These are phyloP conservation scores for Marronus borbonicus DNA, from an alignment of 2,888 invertebrate species.

Conservation along the genomic window DNA sequence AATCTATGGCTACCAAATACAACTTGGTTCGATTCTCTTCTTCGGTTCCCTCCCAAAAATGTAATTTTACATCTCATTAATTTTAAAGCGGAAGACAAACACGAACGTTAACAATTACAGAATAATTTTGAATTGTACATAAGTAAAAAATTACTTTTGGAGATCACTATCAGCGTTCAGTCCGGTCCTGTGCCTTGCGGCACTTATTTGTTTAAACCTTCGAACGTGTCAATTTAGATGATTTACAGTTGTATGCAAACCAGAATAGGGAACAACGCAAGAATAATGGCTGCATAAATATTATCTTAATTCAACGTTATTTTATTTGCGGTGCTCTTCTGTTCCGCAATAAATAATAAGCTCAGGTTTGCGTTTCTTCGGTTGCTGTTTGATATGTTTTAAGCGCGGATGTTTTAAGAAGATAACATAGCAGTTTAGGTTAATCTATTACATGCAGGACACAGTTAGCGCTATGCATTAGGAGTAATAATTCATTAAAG, in stretches of 20 bases:
- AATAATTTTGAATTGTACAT: too few relatives aligned
- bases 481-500: too few relatives aligned
- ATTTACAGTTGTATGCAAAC: conserved; percentile 54
- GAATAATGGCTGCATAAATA: conserved; percentile 55
- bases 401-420: background rate
- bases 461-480: too few relatives aligned
- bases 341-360: conserved; percentile 22
- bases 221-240: conserved; percentile 58
- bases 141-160: background rate
- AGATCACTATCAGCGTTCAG: background rate
- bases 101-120: too few relatives aligned
- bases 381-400: background rate
- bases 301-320: conserved; percentile 48
- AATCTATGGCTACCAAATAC: too few relatives aligned
- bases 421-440: too few relatives aligned
- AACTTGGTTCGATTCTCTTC: too few relatives aligned
- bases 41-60: too few relatives aligned
- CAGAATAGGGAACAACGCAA: conserved; percentile 49
- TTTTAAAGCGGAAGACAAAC: too few relatives aligned
- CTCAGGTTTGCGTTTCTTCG: conserved; percentile 17
- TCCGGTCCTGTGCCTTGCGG: conserved; percentile 10
- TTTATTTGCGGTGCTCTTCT: conserved; percentile 37
- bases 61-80: too few relatives aligned
- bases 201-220: conserved; percentile 55
- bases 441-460: too few relatives aligned